Evolutionary conservation across 2,888 invertebrate genomes (phyloP), one percentile per base, ranked within the genome.

Genomic region (Stenichneumon culpator): DNA sequence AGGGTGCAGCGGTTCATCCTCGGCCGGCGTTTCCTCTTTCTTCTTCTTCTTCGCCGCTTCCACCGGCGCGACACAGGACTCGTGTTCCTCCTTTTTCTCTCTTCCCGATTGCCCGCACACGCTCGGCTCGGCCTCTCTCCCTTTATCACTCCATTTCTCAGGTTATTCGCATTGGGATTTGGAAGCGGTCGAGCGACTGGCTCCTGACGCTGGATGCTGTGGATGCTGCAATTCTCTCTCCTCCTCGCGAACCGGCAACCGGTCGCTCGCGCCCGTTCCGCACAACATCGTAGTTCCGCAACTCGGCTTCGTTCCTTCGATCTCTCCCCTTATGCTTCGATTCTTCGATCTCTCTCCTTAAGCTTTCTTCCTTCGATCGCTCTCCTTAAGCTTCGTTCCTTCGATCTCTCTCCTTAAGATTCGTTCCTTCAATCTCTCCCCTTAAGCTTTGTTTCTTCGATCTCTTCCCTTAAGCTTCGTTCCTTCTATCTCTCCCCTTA

Each of bases 91-190:
- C 80, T 79, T 65, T 79, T 83, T 83, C 83, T 79, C 80, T 84
- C 86, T 86, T 84, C 84, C 82, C 88, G 87, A 89, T 88, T 87
- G 82, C 85, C 73, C 86, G 81, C 82, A 79, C 88, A 84, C 52
- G 70, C 60, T 19, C 39, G 39, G 25, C 50, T 54, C 77, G 74
- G 68, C 67, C 73, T 69, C 73, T 83, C 74, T 83, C 39, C 39
- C 39, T 39, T 79, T 74, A 83, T 83, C 75, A 57, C 79, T 75
- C 78, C 68, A 81, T 82, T 80, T 78, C 83, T 77, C 80, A 68
- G 39, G 80, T 63, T 44, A 52, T 47, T 84, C 78, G 75, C 77
- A n/a, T 68, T 57, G 67, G 32, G 73, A 80, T 73, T 80, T 65
- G 57, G 52, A 80, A 74, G 73, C 60, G 28, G 63, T 63, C 63